Evolutionary conservation across 2,888 invertebrate species (phyloP).

Genomic region (Pseudolycoriella hygida): DNA sequence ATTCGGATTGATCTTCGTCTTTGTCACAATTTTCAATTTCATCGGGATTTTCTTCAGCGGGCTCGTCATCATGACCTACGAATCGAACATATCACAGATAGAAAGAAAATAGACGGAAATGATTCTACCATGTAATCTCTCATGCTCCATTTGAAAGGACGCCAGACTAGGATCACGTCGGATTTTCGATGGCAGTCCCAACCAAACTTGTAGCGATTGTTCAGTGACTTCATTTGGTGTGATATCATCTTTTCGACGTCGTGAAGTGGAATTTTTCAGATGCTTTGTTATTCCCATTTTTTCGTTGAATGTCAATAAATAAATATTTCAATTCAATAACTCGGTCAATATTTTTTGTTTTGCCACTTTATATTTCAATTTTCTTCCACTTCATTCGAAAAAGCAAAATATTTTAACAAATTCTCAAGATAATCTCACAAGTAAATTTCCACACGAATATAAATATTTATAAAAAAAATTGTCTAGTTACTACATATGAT

Average conservation of each 20-base stretch:
- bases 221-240: conserved; percentile 36
- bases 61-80: not conserved
- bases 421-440: no score
- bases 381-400: no score
- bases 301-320: not conserved
- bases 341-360: no score
- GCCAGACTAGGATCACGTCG: conserved; percentile 46
- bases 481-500: no score
- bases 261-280: not conserved
- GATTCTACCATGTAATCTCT: conserved; percentile 23
- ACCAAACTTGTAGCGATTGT: conserved; percentile 43
- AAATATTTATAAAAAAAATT: no score
- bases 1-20: conserved; percentile 16
- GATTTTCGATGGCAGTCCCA: conserved; percentile 43
- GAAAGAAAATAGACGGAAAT: not conserved
- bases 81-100: not conserved
- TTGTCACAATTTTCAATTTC: conserved; percentile 2
- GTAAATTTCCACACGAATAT: no score
- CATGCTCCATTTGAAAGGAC: conserved; percentile 33
- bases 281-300: conserved; percentile 5
- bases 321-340: no score
- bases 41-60: conserved; percentile 3
- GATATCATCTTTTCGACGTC: not conserved
- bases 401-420: no score
- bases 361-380: no score